Base-by-base conservation (phyloP, 2,797 vertebrate species). In the Dendrocincla fuliginosa region DNA sequence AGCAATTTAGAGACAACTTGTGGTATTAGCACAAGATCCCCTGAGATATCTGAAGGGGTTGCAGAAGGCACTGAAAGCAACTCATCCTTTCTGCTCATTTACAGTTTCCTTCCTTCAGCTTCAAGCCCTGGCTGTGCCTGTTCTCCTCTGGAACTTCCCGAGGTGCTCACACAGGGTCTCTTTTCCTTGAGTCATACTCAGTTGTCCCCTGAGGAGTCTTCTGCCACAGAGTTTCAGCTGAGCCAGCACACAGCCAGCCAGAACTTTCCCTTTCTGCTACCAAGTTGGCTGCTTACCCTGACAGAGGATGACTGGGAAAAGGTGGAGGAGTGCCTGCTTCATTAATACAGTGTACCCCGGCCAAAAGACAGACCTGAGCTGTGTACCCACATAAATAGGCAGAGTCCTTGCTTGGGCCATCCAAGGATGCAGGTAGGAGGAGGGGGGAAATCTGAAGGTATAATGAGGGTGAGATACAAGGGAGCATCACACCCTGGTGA, bases 351-450 rank as follows among this genome's bases (percentile, higher is more conserved):
- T 0, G 32, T 12, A 28, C 37, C 33, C 17, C 23, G 59, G 41
- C 68, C 33, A 19, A 13, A 74, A 42, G 22, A 10, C 20, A 47
- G 32, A 76, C 42, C 28, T 33, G 46, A 69, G 64, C 37, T 57
- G 0, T 9, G 13, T 11, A 57, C 57, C 33, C 27, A 39, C 10
- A 46, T 37, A 20, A 44, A 55, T 35, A 22, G 0, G 0, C 5
- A 27, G 37, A 7, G 6, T 20, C 49, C 47, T 33, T 59, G 39
- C 53, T 35, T 42, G 42, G 59, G 80, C 49, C 79, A 12, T 16
- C 23, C 60, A 46, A 35, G 39, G 12, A 39, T 47, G 39, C 30
- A 32, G 64, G 57, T 22, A 16, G 27, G 1, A 37, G 71, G 28
- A 59, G 24, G 49, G 20, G 19, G 17, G 60, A 13, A 52, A 46